These are phyloP conservation scores for Drosophila gaucha DNA, from an alignment of 2,888 invertebrate genomes.

Conservation along the genomic window DNA sequence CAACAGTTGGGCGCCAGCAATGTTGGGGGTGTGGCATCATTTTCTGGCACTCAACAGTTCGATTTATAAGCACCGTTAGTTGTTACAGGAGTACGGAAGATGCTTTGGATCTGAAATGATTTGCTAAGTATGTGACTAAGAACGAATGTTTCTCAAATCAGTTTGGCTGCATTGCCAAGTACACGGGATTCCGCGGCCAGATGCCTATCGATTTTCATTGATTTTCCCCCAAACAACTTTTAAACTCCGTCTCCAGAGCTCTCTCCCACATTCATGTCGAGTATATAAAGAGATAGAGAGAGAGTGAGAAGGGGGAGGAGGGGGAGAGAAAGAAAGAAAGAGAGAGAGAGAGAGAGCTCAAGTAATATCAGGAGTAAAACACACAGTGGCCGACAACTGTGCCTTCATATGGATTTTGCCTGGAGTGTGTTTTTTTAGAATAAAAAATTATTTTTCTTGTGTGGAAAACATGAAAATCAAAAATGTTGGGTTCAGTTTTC, in stretches of 20 bases:
- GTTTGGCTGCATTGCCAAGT: conserved; percentile 82
- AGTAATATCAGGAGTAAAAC: conserved; percentile 3
- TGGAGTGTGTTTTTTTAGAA: background rate
- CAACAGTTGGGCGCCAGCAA: conserved; percentile 8
- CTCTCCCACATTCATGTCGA: background rate
- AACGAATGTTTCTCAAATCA: conserved; percentile 50
- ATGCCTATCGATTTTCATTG: conserved; percentile 80
- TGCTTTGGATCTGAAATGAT: background rate
- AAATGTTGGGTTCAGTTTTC: conserved; percentile 67
- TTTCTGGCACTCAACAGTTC: conserved; percentile 29
- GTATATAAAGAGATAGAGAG: background rate
- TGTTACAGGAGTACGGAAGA: background rate
- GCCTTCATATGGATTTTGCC: background rate
- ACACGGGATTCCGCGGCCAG: conserved; percentile 85
- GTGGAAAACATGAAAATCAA: conserved; percentile 62
- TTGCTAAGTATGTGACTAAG: conserved; percentile 26
- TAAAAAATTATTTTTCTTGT: conserved; percentile 12
- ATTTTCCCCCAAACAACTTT: conserved; percentile 21
- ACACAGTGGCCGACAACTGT: conserved; percentile 4
- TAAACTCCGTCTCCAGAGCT: conserved; percentile 8
- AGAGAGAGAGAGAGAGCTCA: background rate
- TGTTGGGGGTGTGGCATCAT: conserved; percentile 10
- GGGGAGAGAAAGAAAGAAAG: no score
- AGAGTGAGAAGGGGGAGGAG: background rate
- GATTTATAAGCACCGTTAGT: background rate